These are phyloP conservation scores for Parotocinclus haroldoi DNA, from an alignment of 2,797 vertebrate genomes.

Conservation along the genomic window DNA sequence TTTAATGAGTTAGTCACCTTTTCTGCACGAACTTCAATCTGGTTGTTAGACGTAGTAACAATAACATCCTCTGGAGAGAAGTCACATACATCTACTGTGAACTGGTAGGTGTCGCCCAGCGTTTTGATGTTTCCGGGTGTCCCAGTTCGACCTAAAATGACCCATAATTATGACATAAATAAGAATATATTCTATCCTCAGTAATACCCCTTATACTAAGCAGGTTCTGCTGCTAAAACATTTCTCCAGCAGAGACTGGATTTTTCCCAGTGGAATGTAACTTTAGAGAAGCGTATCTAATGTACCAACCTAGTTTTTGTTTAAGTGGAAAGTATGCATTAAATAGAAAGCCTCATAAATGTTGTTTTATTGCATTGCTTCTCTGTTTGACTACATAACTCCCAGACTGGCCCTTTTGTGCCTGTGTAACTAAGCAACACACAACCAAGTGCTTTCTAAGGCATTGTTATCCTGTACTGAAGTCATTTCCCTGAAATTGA, in stretches of 20 bases:
- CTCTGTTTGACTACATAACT: conserved; percentile 27
- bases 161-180: neutral
- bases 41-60: conserved; percentile 96
- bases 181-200: neutral
- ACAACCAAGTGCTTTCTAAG: conserved; percentile 56
- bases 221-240: too few relatives aligned
- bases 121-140: conserved; percentile 83
- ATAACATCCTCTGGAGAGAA: conserved; percentile 96
- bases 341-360: conserved; percentile 29
- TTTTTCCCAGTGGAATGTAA: neutral
- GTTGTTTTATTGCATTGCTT: conserved; percentile 15
- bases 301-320: neutral
- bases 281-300: neutral
- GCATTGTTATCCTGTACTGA: conserved; percentile 63
- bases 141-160: conserved; percentile 58
- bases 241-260: too few relatives aligned
- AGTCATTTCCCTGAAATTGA: conserved; percentile 62
- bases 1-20: conserved; percentile 74
- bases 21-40: conserved; percentile 94
- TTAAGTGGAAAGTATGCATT: conserved; percentile 16
- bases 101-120: conserved; percentile 89
- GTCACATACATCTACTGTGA: conserved; percentile 90
- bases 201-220: neutral
- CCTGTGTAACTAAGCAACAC: conserved; percentile 61
- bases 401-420: conserved; percentile 47